These are phyloP conservation scores for Macrotus californicus DNA, from an alignment of 2,113 vertebrate genomes.

Conservation along the genomic window DNA sequence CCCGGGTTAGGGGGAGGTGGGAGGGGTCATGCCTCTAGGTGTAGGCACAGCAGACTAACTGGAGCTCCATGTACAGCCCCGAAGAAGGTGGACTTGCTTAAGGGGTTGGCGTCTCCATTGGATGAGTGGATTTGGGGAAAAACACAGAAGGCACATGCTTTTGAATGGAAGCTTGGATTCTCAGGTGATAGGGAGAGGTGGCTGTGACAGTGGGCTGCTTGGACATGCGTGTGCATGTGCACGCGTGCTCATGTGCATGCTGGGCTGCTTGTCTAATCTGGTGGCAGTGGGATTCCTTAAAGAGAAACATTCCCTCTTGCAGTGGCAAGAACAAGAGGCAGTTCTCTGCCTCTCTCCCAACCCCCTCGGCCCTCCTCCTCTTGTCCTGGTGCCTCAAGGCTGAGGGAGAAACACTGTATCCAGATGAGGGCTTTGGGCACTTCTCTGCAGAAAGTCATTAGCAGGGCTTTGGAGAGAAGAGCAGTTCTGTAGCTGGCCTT, in stretches of 20 bases:
- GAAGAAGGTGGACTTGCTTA: constrained; percentile 4
- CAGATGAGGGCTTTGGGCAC: constrained; percentile 6
- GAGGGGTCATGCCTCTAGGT: background rate
- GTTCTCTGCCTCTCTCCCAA: background rate
- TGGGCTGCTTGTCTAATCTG: constrained; percentile 52
- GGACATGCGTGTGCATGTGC: constrained; percentile 51
- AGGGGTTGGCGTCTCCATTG: background rate
- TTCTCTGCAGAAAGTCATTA: background rate
- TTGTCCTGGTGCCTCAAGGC: constrained; percentile 34
- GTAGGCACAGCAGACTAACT: background rate
- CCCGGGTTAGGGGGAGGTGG: constrained; percentile 1
- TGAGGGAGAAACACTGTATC: constrained; percentile 53
- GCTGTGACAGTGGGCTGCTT: constrained; percentile 49
- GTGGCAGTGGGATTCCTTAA: background rate
- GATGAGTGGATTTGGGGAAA: constrained; percentile 5
- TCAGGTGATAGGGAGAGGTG: constrained; percentile 41
- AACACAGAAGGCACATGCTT: constrained; percentile 16
- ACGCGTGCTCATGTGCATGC: constrained; percentile 62
- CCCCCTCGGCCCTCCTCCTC: background rate
- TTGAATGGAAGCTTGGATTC: constrained; percentile 42
- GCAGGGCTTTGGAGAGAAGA: constrained; percentile 41
- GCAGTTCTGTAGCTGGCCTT: constrained; percentile 37
- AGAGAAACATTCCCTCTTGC: constrained; percentile 56
- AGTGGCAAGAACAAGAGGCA: constrained; percentile 40
- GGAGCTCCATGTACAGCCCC: background rate